Base-by-base conservation (phyloP, 2,888 invertebrate genomes). In the Caenorhabditis sp. region DNA sequence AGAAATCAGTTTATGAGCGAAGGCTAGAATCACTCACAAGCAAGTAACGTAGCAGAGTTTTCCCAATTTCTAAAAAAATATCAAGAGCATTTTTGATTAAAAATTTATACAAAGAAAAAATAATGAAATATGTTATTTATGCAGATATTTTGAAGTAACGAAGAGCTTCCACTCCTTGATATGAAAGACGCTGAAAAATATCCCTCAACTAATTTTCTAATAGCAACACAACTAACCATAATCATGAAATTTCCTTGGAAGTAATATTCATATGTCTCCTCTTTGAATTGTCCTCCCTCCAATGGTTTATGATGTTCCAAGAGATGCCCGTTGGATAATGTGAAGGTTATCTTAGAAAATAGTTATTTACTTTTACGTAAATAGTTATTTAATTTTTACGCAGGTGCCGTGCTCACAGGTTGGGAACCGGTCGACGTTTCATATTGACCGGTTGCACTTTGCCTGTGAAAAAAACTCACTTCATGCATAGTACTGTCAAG, bases 261-360 rank as follows among this genome's bases (percentile, higher is more conserved):
- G 51, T 66, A 66, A 78, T 86, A 86, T 63, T 82, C 79, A 79
- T 83, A 85, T 66, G 83, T 78, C 76, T 86, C 85, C 51, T 83
- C 83, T 79, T 85, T 82, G 60, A 81, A 72, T 19, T 82, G 81
- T 55, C 74, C 76, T 51, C 50, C 59, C 58, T 80, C 76, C 27
- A 76, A 58, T 60, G 82, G 82, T 61, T 74, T 71, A 73, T 82
- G 82, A 51, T 82, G 78, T 75, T 82, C 82, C 63, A 75, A 77
- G 55, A 82, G 68, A 21, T 73, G 66, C 37, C 67, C 81, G 43
- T 70, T 75, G 58, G 73, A 73, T 61, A 82, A 71, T 24, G 77
- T 75, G 77, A 82, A 82, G 19, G 79, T 81, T 60, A 82, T 58
- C 82, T 83, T 75, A 60, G 70, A 76, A 71, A 62, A 31, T n/a